These are phyloP conservation scores for Notolabrus celidotus DNA, from an alignment of 2,797 vertebrate genomes.

Conservation along the genomic window DNA sequence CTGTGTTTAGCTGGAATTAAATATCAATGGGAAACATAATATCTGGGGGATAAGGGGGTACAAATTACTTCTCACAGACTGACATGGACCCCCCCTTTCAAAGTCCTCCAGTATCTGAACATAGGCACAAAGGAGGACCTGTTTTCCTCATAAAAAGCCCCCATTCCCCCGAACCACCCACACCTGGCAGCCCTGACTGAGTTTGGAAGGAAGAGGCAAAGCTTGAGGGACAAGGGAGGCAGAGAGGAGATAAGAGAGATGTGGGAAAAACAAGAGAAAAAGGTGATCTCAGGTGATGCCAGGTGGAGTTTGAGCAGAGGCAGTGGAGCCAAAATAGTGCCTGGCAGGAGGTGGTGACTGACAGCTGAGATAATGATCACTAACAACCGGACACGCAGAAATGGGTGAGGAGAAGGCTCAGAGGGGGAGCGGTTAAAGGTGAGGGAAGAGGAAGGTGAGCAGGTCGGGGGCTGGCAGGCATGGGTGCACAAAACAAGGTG, in stretches of 20 bases:
- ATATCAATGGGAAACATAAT: constrained; percentile 70
- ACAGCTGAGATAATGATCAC: constrained; percentile 79
- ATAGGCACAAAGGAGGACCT: constrained; percentile 77
- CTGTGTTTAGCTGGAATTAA: constrained; percentile 36
- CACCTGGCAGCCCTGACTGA: constrained; percentile 64
- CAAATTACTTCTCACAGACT: constrained; percentile 81
- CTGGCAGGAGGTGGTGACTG: constrained; percentile 72
- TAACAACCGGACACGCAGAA: constrained; percentile 77
- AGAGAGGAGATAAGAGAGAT: constrained; percentile 15
- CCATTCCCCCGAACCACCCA: constrained; percentile 23
- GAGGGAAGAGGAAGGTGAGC: constrained; percentile 66
- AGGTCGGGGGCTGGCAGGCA: constrained; percentile 54
- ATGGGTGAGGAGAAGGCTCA: constrained; percentile 36
- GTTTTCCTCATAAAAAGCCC: constrained; percentile 58
- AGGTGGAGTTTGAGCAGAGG: constrained; percentile 33
- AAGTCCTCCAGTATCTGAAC: constrained; percentile 54
- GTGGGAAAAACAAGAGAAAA: constrained; percentile 31
- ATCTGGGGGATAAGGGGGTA: constrained; percentile 67
- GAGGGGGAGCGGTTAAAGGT: constrained; percentile 63
- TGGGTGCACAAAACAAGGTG: constrained; percentile 46
- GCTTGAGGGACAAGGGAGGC: constrained; percentile 7
- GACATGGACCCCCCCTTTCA: constrained; percentile 59
- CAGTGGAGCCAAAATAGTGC: constrained; percentile 19
- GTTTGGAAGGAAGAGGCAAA: constrained; percentile 10
- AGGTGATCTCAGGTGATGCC: constrained; percentile 52